phyloP scores from a whole-genome alignment of 1,140 invertebrate genomes.

The Monochamus saltuarius region DNA sequence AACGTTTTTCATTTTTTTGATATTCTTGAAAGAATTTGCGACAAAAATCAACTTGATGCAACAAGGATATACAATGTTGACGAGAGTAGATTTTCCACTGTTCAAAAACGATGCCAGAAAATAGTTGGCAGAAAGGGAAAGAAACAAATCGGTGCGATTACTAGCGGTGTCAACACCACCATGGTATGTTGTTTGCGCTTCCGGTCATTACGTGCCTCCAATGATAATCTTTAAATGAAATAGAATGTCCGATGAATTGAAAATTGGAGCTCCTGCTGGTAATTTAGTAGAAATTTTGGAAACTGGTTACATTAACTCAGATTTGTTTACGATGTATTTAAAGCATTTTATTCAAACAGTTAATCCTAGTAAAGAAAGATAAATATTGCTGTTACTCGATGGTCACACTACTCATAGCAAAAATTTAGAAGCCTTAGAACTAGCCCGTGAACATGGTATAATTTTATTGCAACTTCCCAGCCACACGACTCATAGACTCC shows the following conservation, averaged over 20 bases:
- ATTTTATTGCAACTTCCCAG: background rate
- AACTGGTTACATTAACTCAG: background rate
- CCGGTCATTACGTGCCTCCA: background rate
- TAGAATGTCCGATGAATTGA: background rate
- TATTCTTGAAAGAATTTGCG: no score
- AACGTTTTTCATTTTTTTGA: no score
- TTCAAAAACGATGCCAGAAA: no score
- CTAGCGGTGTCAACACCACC: no score
- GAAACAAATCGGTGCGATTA: no score
- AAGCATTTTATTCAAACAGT: background rate
- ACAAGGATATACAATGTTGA: no score
- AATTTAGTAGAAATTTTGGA: background rate
- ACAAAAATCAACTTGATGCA: no score
- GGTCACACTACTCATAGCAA: background rate
- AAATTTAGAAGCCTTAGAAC: background rate
- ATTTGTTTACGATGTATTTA: background rate
- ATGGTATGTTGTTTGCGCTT: background rate
- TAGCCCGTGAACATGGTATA: background rate
- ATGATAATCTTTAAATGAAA: background rate
- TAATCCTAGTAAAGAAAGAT: background rate
- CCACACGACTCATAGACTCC: background rate
- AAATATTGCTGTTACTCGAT: background rate
- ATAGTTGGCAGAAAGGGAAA: no score
- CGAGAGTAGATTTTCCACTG: no score
- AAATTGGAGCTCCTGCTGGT: background rate